A percentile compares a stretch with the other conserved stretches of the same genome.
Conservation (phyloP, 2,797 vertebrate species). For the Orestias chungarensis region DNA sequence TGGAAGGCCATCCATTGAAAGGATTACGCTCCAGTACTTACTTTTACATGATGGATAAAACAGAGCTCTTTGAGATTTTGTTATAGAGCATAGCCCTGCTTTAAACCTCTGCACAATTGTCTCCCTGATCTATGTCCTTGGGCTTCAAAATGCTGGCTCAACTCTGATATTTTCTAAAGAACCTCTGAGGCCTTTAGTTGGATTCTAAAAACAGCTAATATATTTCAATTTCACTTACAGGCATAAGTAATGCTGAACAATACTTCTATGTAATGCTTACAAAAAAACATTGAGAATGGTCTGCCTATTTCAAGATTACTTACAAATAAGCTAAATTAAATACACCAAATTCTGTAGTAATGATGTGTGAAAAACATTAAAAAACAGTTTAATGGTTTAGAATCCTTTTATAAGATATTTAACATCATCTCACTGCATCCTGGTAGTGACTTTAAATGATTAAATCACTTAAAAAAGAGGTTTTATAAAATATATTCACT, state of each 20-base stretch:
- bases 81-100: not conserved
- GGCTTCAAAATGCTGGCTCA: no score
- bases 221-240: no score
- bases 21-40: not conserved
- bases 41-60: not conserved
- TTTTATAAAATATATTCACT: conserved; percentile 1
- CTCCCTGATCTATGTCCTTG: no score
- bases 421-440: not conserved
- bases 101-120: not conserved
- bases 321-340: not conserved
- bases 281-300: no score
- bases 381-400: not conserved
- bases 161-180: not conserved
- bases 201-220: no score
- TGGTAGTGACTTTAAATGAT: not conserved
- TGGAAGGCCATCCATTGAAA: not conserved
- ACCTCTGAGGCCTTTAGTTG: no score
- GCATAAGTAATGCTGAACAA: no score
- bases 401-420: not conserved
- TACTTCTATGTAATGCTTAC: no score
- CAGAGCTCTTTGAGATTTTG: not conserved
- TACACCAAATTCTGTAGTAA: not conserved
- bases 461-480: not conserved
- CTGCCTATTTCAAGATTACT: no score
- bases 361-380: not conserved